Percentiles rank a stretch among this genome's conserved stretches.
Evolutionary conservation across 2,797 vertebrate genomes (phyloP).

Genomic region (Distichodus sexfasciatus): DNA sequence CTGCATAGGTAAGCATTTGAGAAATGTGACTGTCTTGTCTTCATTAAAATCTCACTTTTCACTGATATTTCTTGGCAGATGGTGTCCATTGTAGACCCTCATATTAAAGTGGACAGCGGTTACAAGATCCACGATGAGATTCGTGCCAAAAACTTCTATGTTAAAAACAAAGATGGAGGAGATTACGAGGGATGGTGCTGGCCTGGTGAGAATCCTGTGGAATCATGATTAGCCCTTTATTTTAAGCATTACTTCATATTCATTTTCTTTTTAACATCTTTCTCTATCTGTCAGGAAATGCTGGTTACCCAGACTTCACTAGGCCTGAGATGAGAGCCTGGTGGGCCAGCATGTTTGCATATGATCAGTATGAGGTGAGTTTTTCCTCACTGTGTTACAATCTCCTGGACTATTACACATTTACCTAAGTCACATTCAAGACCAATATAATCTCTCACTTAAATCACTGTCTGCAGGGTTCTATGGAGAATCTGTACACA

Average conservation of each 20-base stretch:
- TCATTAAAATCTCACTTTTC: not conserved
- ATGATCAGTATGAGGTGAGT: slow-evolving; percentile 83
- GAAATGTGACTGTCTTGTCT: too few relatives aligned
- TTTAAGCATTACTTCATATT: not conserved
- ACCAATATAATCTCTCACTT: too few relatives aligned
- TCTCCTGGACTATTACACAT: too few relatives aligned
- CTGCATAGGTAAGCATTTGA: too few relatives aligned
- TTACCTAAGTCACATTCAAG: too few relatives aligned
- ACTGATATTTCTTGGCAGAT: slow-evolving; percentile 77
- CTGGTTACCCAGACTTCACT: slow-evolving; percentile 90
- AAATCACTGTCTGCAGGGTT: slow-evolving; percentile 68
- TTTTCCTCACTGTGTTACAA: not conserved
- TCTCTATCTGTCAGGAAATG: slow-evolving; percentile 73
- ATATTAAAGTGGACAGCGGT: slow-evolving; percentile 88
- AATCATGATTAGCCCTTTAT: not conserved
- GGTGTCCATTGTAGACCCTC: slow-evolving; percentile 93
- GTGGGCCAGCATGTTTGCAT: slow-evolving; percentile 91
- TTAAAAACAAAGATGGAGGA: slow-evolving; percentile 86
- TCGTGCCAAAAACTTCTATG: slow-evolving; percentile 74
- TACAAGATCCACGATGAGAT: slow-evolving; percentile 88
- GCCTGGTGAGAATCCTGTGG: slow-evolving; percentile 76
- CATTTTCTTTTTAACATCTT: not conserved
- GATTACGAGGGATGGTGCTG: slow-evolving; percentile 98
- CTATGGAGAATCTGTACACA: slow-evolving; percentile 82
- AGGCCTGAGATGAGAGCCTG: slow-evolving; percentile 82